phyloP scores from a whole-genome alignment of 2,888 invertebrate genomes.

The Leptura quadrifasciata region DNA sequence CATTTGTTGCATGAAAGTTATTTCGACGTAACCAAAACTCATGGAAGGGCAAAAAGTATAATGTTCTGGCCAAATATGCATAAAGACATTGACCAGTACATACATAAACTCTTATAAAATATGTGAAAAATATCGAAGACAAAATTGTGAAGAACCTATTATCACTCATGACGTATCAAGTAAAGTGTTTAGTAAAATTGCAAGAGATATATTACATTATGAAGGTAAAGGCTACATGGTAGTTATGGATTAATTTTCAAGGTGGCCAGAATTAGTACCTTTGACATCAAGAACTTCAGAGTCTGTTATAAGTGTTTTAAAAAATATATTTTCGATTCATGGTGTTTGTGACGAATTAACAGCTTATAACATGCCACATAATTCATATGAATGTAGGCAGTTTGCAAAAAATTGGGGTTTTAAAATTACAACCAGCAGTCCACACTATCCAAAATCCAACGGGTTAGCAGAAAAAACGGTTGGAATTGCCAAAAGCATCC shows the following conservation, averaged over 20 bases:
- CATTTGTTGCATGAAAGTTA: too few relatives aligned
- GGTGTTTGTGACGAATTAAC: conserved; percentile 47
- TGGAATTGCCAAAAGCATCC: conserved; percentile 37
- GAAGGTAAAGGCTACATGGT: not conserved
- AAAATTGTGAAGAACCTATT: too few relatives aligned
- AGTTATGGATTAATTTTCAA: not conserved
- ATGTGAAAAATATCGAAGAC: too few relatives aligned
- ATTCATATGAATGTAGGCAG: conserved; percentile 44
- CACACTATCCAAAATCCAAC: conserved; percentile 52
- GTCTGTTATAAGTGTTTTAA: not conserved
- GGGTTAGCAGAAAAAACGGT: conserved; percentile 50
- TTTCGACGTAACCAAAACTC: too few relatives aligned
- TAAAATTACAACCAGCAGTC: conserved; percentile 50
- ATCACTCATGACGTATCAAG: too few relatives aligned
- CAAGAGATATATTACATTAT: not conserved
- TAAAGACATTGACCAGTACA: too few relatives aligned
- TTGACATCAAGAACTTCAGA: not conserved
- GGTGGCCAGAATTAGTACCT: not conserved
- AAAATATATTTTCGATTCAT: conserved; percentile 26
- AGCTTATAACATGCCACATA: conserved; percentile 53
- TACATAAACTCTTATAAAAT: too few relatives aligned
- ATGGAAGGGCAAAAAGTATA: too few relatives aligned
- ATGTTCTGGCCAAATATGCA: too few relatives aligned
- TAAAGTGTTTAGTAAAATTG: not conserved
- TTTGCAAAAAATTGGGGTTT: conserved; percentile 54